phyloP scores from a whole-genome alignment of 2,888 invertebrate species.

The Drosophila fulvimacula region DNA sequence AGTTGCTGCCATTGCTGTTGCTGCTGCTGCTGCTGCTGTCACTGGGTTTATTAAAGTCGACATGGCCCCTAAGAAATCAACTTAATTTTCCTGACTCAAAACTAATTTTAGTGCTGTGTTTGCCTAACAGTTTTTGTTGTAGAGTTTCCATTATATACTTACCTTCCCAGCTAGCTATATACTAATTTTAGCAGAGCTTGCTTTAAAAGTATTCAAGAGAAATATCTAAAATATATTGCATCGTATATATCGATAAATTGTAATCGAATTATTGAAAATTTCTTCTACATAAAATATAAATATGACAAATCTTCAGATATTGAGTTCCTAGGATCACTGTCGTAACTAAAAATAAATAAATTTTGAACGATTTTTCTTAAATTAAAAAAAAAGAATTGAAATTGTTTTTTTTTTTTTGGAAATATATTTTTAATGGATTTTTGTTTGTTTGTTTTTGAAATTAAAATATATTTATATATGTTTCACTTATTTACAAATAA shows the following conservation, averaged over 20 bases:
- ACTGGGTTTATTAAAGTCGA: conserved; percentile 37
- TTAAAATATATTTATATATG: conserved; percentile 67
- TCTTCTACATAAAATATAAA: no score
- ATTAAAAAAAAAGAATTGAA: conserved; percentile 1
- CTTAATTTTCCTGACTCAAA: conserved; percentile 36
- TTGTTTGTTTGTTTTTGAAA: conserved; percentile 62
- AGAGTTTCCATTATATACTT: no score
- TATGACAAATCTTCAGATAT: no score
- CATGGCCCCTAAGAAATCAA: conserved; percentile 14
- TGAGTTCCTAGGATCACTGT: no score
- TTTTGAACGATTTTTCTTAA: background rate
- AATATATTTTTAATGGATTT: conserved; percentile 75
- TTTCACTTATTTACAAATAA: conserved; percentile 78
- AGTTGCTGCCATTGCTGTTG: background rate
- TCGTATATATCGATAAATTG: no score
- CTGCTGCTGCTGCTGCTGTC: conserved; percentile 20
- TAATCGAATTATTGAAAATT: no score
- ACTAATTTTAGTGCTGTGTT: conserved; percentile 8
- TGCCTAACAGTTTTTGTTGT: no score
- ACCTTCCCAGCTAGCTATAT: no score
- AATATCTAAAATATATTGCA: no score
- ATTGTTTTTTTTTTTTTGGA: conserved; percentile 54
- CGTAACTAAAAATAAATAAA: background rate
- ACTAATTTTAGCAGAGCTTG: no score
- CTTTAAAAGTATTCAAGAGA: no score